Percentiles rank a stretch among this genome's conserved stretches.
phyloP scores from a whole-genome alignment of 2,113 vertebrate species.

The Anolis sagrei region DNA sequence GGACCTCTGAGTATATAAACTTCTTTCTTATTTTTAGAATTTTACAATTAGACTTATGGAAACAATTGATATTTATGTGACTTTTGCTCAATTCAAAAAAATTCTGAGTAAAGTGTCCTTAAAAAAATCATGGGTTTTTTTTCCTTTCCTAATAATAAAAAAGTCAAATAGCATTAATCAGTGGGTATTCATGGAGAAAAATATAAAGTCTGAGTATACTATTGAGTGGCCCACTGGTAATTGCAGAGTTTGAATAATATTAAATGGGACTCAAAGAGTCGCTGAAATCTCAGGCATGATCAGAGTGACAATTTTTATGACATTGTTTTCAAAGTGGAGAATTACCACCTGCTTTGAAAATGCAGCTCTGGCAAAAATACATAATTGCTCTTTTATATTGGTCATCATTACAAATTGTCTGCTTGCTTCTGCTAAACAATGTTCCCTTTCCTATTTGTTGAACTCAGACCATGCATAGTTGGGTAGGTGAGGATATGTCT shows the following conservation, averaged over 20 bases:
- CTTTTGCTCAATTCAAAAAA: background rate
- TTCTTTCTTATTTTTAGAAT: background rate
- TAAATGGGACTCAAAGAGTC: background rate
- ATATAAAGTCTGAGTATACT: background rate
- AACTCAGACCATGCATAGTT: constrained; percentile 90
- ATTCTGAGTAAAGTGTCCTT: background rate
- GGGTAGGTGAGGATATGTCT: constrained; percentile 90
- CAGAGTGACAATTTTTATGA: constrained; percentile 20
- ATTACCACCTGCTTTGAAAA: constrained; percentile 11
- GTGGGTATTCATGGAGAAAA: background rate
- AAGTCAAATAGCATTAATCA: background rate
- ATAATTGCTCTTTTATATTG: constrained; percentile 14
- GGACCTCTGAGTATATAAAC: no score
- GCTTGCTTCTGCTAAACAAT: constrained; percentile 54
- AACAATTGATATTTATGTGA: background rate
- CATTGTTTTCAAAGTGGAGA: constrained; percentile 19
- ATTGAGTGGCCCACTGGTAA: background rate
- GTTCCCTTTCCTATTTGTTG: constrained; percentile 77
- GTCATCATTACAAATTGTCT: constrained; percentile 18
- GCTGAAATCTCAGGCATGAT: background rate
- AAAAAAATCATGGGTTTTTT: background rate
- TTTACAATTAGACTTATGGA: background rate
- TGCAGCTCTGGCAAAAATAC: constrained; percentile 25
- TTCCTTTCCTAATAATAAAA: background rate
- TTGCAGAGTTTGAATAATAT: background rate